phyloP scores from a whole-genome alignment of 2,797 vertebrate species.

The Sebastiscus tertius region DNA sequence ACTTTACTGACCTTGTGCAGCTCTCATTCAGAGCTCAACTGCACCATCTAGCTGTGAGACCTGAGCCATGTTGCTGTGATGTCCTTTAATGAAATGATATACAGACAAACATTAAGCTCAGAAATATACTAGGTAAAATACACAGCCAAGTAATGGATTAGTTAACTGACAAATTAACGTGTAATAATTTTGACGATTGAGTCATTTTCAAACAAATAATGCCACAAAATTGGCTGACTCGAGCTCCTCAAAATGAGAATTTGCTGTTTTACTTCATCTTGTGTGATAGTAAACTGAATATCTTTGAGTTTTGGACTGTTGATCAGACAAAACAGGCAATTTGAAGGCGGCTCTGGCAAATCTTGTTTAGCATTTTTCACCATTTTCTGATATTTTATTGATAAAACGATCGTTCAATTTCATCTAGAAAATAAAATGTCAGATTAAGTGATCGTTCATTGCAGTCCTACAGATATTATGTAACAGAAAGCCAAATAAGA shows the following conservation, averaged over 20 bases:
- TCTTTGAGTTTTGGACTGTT: background rate
- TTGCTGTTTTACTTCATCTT: background rate
- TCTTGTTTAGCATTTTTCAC: background rate
- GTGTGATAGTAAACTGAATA: background rate
- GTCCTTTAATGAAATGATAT: background rate
- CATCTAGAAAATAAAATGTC: background rate
- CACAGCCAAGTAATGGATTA: background rate
- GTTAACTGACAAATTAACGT: background rate
- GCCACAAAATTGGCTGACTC: background rate
- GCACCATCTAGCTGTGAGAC: constrained; percentile 48
- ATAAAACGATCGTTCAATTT: background rate
- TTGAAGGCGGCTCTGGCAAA: background rate
- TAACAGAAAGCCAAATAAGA: background rate
- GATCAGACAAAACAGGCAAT: background rate
- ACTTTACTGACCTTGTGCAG: constrained; percentile 30
- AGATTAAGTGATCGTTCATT: background rate
- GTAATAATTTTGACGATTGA: background rate
- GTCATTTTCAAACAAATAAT: background rate
- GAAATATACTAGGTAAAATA: too few species aligned
- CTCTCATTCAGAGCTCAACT: constrained; percentile 12
- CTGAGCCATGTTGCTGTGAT: background rate
- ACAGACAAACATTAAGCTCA: background rate
- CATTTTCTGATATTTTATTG: background rate
- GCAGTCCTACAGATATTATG: background rate
- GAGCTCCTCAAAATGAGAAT: background rate